A percentile compares a stretch with the other conserved stretches of the same genome.
These are phyloP conservation scores for Scrobipalpa costella DNA, from an alignment of 2,888 invertebrate genomes.

Conservation along the genomic window DNA sequence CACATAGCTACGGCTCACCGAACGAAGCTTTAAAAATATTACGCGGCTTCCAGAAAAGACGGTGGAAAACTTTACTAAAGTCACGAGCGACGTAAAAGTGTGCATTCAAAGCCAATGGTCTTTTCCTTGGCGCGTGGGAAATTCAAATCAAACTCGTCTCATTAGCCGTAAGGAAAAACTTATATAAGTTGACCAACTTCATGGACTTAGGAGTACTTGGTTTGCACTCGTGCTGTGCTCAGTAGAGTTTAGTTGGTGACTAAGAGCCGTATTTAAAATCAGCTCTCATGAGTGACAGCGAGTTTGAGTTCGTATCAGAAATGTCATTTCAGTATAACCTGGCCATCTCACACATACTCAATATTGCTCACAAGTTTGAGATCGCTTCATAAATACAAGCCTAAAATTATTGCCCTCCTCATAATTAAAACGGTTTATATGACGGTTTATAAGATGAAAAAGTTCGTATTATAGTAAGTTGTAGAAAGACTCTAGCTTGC, in stretches of 20 bases:
- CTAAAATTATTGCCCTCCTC: too few relatives aligned
- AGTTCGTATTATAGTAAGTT: too few relatives aligned
- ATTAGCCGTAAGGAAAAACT: constrained; percentile 78
- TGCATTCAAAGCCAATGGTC: constrained; percentile 51
- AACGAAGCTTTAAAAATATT: constrained; percentile 16
- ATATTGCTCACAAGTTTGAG: too few relatives aligned
- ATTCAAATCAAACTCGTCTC: constrained; percentile 78
- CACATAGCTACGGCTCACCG: constrained; percentile 15
- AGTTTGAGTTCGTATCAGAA: too few relatives aligned
- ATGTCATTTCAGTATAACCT: too few relatives aligned
- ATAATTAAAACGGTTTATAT: too few relatives aligned
- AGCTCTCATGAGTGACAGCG: too few relatives aligned
- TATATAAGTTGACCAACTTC: constrained; percentile 69
- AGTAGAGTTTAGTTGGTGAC: not conserved
- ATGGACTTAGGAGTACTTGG: constrained; percentile 31
- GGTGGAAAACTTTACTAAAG: constrained; percentile 18
- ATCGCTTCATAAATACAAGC: too few relatives aligned
- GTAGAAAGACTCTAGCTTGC: too few relatives aligned
- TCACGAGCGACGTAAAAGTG: constrained; percentile 12
- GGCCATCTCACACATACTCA: too few relatives aligned
- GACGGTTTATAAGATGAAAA: too few relatives aligned
- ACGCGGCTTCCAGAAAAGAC: constrained; percentile 10
- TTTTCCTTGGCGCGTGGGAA: constrained; percentile 56
- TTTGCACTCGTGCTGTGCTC: not conserved
- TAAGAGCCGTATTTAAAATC: too few relatives aligned